A percentile compares a stretch with the other conserved stretches of the same genome.
These are phyloP conservation scores for Trachelus stipa DNA, from an alignment of 2,888 invertebrate species.

Conservation along the genomic window DNA sequence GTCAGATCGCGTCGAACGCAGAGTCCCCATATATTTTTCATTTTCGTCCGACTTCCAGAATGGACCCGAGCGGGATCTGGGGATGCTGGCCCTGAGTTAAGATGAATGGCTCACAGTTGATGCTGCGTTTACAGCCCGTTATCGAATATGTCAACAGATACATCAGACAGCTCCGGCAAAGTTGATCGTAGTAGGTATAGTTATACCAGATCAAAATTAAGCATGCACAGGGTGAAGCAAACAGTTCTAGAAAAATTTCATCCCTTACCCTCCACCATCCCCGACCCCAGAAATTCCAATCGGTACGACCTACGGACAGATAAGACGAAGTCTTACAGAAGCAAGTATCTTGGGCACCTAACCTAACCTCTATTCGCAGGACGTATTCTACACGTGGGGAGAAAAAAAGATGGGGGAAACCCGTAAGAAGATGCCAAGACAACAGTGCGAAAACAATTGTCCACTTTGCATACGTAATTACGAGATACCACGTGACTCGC, in stretches of 20 bases:
- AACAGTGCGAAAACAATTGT: slow-evolving; percentile 1
- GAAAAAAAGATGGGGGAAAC: neutral
- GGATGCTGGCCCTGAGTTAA: slow-evolving; percentile 6
- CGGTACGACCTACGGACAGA: no score
- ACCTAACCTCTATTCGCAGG: no score
- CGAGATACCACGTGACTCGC: neutral
- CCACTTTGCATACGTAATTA: neutral
- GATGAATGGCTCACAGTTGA: slow-evolving; percentile 21
- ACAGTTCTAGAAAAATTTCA: no score
- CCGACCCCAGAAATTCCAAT: no score
- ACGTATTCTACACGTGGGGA: neutral
- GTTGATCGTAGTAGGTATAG: no score
- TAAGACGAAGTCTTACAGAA: no score
- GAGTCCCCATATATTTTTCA: neutral
- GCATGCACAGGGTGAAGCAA: no score
- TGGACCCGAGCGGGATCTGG: neutral
- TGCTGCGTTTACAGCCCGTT: slow-evolving; percentile 23
- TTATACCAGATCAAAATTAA: no score
- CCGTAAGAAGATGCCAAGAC: neutral
- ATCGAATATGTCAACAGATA: slow-evolving; percentile 23
- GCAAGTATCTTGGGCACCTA: no score
- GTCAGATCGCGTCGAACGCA: neutral
- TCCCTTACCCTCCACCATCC: no score
- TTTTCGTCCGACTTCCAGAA: slow-evolving; percentile 1
- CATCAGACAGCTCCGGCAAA: neutral